These are phyloP conservation scores for Cirrhinus mrigala DNA, from an alignment of 2,797 vertebrate species.

Conservation along the genomic window DNA sequence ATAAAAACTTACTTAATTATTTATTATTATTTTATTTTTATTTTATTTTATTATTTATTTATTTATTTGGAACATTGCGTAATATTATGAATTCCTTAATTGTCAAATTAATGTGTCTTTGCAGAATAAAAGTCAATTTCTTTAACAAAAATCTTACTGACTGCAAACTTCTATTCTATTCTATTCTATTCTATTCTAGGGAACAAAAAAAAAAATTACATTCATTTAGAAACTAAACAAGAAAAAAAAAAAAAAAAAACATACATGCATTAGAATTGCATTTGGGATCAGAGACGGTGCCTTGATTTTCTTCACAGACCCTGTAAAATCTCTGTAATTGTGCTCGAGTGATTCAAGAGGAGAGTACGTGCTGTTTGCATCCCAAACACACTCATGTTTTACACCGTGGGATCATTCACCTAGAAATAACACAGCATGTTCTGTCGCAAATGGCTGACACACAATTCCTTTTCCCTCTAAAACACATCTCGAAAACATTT, in stretches of 20 bases:
- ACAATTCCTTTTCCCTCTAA: background rate
- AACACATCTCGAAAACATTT: slow-evolving; percentile 8
- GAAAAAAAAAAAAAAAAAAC: background rate
- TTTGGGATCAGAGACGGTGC: slow-evolving; percentile 22
- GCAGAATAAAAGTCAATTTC: too few species aligned
- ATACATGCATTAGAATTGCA: slow-evolving; percentile 34
- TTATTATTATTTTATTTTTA: too few species aligned
- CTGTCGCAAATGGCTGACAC: background rate
- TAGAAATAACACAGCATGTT: slow-evolving; percentile 33
- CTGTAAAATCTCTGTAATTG: slow-evolving; percentile 5
- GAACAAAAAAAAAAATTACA: background rate
- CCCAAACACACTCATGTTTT: background rate
- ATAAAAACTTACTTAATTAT: too few species aligned
- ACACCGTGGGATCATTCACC: slow-evolving; percentile 15
- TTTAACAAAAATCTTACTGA: too few species aligned
- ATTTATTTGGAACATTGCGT: too few species aligned
- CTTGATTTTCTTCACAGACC: slow-evolving; percentile 20
- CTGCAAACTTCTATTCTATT: too few species aligned
- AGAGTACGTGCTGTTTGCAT: background rate
- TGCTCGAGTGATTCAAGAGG: slow-evolving; percentile 1
- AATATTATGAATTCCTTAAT: too few species aligned
- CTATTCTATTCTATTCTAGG: too few species aligned
- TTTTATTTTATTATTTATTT: too few species aligned
- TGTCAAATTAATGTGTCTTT: too few species aligned
- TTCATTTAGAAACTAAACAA: slow-evolving; percentile 58